Evolutionary conservation across 2,113 vertebrate species (phyloP), one percentile per base, ranked within the genome.

Genomic region (Hypocryptadius cinnamomeus): DNA sequence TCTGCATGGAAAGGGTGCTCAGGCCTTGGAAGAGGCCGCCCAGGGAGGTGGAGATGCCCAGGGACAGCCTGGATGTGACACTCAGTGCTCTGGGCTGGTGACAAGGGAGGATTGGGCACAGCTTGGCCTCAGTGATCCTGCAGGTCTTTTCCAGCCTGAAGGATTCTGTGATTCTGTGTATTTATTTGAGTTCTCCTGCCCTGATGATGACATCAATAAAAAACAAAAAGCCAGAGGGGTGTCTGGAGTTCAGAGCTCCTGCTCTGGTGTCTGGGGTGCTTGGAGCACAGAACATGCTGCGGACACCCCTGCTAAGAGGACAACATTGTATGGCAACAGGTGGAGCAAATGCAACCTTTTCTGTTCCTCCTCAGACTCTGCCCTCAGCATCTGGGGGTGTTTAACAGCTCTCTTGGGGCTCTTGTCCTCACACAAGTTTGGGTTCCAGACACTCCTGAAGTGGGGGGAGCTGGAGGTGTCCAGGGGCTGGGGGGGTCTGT

Each of bases 281-380:
- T 3, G 0, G 42, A 66, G 78, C 54, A 40, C 0, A 1, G 51
- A 17, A 28, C 57, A 23, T 0, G 0, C 51, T 9, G 45, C 4
- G 71, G 42, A 16, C 53, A 68, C 25, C 2, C 3, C 25, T 31
- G 56, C 23, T 13, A 21, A 19, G 44, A 48, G 63, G 30, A 61
- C 16, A 14, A 24, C 0, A 0, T 8, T 3, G 0, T 3, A 5
- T 0, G 6, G 39, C 44, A 69, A 54, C 30, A 50, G 13, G 19
- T 20, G 24, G 20, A 90, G 15, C 31, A 71, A 45, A 45, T 13
- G 18, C n/a, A 42, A 7, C 40, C 42, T 68, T 33, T 71, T n/a
- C 60, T 56, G 7, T 2, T 66, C 56, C 76, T 85, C 57, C 37
- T 86, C 84, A 69, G 23, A n/a, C 24, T 12, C 14, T 0, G 1